Percentiles rank a stretch among this genome's conserved stretches.
phyloP scores from a whole-genome alignment of 1,140 invertebrate genomes.

The Drosophila pandora region DNA sequence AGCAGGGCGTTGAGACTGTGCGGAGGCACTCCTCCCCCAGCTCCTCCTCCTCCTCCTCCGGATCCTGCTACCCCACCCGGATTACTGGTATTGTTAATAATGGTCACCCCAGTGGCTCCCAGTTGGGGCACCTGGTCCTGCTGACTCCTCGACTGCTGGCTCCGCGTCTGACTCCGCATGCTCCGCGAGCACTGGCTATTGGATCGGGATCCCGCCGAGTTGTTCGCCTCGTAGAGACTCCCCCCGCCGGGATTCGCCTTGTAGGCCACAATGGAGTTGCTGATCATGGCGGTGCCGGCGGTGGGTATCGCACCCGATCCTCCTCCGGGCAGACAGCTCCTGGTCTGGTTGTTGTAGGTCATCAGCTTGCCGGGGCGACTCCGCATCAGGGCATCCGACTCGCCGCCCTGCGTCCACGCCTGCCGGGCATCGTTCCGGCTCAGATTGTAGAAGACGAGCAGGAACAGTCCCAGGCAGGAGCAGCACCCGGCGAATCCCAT shows the following conservation, averaged over 20 bases:
- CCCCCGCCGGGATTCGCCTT: conserved; percentile 58
- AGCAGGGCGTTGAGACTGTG: conserved; percentile 85
- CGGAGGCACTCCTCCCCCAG: conserved; percentile 84
- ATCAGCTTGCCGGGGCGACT: conserved; percentile 77
- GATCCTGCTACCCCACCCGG: conserved; percentile 41
- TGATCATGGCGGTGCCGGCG: conserved; percentile 57
- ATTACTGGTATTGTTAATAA: conserved; percentile 67
- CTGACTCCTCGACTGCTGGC: conserved; percentile 50
- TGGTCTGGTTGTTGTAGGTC: conserved; percentile 58
- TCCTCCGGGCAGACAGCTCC: background rate
- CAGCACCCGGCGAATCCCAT: conserved; percentile 90
- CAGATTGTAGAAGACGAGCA: conserved; percentile 93
- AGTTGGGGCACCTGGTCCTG: conserved; percentile 56
- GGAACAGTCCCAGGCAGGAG: conserved; percentile 90
- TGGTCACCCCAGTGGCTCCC: conserved; percentile 39
- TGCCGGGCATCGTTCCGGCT: conserved; percentile 91
- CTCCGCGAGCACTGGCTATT: conserved; percentile 86
- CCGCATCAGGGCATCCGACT: conserved; percentile 85
- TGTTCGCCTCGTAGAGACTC: conserved; percentile 82
- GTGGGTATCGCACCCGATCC: conserved; percentile 1
- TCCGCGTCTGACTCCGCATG: conserved; percentile 71
- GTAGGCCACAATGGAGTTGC: conserved; percentile 71
- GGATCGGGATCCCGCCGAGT: conserved; percentile 85
- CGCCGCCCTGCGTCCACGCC: conserved; percentile 87
- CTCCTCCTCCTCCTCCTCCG: background rate